A percentile compares a stretch with the other conserved stretches of the same genome.
Evolutionary conservation across 2,113 vertebrate genomes (phyloP).

Genomic region (Myotis brandtii): DNA sequence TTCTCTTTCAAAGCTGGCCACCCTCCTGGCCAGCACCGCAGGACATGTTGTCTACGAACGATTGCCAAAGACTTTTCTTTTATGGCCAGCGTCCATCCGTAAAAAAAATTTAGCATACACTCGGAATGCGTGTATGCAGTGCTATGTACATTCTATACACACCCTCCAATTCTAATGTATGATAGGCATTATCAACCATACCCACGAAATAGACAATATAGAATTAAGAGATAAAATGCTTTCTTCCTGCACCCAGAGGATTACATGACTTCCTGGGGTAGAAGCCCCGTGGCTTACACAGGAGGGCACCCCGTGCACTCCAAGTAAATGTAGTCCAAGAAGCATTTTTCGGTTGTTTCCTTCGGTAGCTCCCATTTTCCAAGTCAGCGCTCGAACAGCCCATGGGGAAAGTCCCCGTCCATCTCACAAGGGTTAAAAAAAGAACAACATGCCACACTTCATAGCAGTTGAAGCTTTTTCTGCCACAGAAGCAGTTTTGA

Average conservation of each 20-base stretch:
- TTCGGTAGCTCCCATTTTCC: background rate
- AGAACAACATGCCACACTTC: conserved; percentile 56
- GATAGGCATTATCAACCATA: background rate
- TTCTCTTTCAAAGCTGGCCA: conserved; percentile 23
- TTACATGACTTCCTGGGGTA: background rate
- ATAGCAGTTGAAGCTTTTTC: conserved; percentile 76
- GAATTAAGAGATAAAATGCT: conserved; percentile 25
- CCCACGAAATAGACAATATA: background rate
- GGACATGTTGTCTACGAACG: background rate
- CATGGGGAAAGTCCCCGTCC: background rate
- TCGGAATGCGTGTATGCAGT: background rate
- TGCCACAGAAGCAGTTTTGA: conserved; percentile 82
- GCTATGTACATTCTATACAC: background rate
- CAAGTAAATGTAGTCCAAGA: background rate
- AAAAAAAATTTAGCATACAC: background rate
- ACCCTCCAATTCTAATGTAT: background rate
- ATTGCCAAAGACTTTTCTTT: conserved; percentile 11
- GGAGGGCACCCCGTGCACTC: background rate
- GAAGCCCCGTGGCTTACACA: background rate
- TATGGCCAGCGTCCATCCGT: background rate
- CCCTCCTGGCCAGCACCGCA: background rate
- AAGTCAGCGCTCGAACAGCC: background rate
- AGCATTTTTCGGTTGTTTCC: conserved; percentile 7
- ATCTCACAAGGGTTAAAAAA: conserved; percentile 64
- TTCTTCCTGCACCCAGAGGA: background rate